Percentiles rank a stretch among this genome's conserved stretches.
Conservation (phyloP, 2,888 invertebrate species). For the Ischnura elegans region DNA sequence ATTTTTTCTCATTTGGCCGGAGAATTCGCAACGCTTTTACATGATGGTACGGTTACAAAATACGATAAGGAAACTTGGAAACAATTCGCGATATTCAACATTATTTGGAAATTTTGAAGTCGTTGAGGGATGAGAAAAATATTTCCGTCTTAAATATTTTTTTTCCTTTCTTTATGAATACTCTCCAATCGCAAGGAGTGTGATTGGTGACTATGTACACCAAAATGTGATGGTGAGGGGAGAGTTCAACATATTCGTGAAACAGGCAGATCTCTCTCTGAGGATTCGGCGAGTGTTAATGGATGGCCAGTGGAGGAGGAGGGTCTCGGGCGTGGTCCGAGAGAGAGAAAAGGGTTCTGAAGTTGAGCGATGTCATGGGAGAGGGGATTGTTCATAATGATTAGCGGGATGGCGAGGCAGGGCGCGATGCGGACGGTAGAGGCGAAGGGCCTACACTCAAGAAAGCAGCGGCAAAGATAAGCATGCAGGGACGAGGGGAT, state of each 20-base stretch:
- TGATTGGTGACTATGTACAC: background rate
- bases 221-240: background rate
- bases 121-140: too few relatives aligned
- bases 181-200: too few relatives aligned
- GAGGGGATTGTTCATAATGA: slow-evolving; percentile 29
- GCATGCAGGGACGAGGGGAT: too few relatives aligned
- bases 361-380: slow-evolving; percentile 40
- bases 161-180: too few relatives aligned
- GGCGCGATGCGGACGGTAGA: background rate
- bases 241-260: background rate
- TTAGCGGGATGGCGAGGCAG: slow-evolving; percentile 41
- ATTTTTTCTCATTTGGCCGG: too few relatives aligned
- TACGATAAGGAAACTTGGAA: too few relatives aligned
- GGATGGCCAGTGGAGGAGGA: background rate
- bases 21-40: too few relatives aligned
- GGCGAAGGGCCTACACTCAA: background rate
- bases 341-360: slow-evolving; percentile 39
- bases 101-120: too few relatives aligned
- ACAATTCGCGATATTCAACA: too few relatives aligned
- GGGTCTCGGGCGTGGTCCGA: slow-evolving; percentile 14
- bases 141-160: too few relatives aligned
- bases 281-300: background rate
- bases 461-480: slow-evolving; percentile 39
- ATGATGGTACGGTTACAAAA: too few relatives aligned
- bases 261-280: too few relatives aligned